Conservation (phyloP, 2,113 vertebrate species). For the Callospermophilus lateralis region DNA sequence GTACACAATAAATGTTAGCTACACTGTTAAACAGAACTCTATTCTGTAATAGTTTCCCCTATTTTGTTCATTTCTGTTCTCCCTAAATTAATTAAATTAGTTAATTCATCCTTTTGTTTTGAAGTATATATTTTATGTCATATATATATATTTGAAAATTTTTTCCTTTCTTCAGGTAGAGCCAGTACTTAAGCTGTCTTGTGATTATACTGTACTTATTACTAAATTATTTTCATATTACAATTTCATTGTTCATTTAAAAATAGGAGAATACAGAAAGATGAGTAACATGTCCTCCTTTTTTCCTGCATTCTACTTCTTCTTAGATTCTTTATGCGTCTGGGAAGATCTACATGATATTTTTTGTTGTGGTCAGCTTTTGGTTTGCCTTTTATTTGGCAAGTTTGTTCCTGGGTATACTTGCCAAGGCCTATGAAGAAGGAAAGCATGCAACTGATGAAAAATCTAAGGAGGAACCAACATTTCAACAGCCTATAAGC, state of each 20-base stretch:
- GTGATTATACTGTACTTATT: background rate
- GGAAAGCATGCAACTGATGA: conserved; percentile 89
- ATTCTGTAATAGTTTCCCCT: background rate
- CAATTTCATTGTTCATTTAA: conserved; percentile 30
- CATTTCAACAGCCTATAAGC: conserved; percentile 87
- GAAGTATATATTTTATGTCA: background rate
- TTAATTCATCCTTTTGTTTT: background rate
- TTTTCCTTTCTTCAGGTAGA: background rate
- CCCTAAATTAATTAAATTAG: background rate
- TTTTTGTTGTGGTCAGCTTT: conserved; percentile 93
- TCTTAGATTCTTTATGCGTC: conserved; percentile 91
- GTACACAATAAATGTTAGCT: too few relatives aligned
- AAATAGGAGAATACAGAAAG: background rate
- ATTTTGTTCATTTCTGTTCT: background rate
- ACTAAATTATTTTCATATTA: conserved; percentile 48
- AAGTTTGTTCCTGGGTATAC: conserved; percentile 92
- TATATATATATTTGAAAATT: background rate
- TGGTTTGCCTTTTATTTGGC: conserved; percentile 93
- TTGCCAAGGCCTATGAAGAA: conserved; percentile 92
- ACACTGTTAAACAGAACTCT: too few relatives aligned
- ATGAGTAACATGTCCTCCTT: background rate
- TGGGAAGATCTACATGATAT: conserved; percentile 84
- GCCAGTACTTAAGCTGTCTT: background rate
- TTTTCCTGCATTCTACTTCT: background rate
- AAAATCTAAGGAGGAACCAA: conserved; percentile 86